Base-by-base conservation (phyloP, 1,140 invertebrate species). In the Monomorium pharaonis region DNA sequence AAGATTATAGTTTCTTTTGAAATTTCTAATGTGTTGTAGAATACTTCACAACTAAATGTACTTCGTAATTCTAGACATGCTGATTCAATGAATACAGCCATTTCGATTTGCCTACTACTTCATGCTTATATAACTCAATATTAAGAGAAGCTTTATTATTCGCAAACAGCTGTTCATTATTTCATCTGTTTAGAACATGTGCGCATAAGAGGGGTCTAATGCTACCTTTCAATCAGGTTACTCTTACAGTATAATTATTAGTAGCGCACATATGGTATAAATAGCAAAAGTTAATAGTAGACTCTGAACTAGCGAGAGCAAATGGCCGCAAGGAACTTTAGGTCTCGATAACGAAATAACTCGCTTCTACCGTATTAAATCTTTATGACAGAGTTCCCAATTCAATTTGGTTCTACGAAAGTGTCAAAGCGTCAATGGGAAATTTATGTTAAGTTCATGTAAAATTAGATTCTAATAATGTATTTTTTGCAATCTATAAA, bases 171-270 rank as follows among this genome's bases (percentile, higher is more conserved):
- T 88, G 67, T 74, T 72, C 62, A 42, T 67, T 86, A 62, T 60
- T 78, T 42, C 49, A 30, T 56, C 70, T 54, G 70, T 58, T 60
- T 37, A 21, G 44, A 65, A 27, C 44, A 18, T 65, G 21, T 51
- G 14, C 21, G n/a, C n/a, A 33, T 27, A 75, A 88, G 78, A 85
- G 67, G 14, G 58, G 54, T 62, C 14, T 21, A 44, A 67, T 58
- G 44, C 65, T 86, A 56, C 30, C 70, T 89, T 81, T 83, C 72
- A 74, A 86, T 72, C 74, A 63, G 47, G 70, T 65, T 56, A 49
- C 18, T 44, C 74, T 89, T 72, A 84, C 87, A 83, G 81, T 89
- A 84, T 89, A 89, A 89, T 89, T 89, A 89, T 75, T 75, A 75
- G 56, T 67, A 58, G 44, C 58, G 86, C 60, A 51, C 83, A 78